These are phyloP conservation scores for Falco novaeseelandiae DNA, from an alignment of 2,797 vertebrate species.

Conservation along the genomic window DNA sequence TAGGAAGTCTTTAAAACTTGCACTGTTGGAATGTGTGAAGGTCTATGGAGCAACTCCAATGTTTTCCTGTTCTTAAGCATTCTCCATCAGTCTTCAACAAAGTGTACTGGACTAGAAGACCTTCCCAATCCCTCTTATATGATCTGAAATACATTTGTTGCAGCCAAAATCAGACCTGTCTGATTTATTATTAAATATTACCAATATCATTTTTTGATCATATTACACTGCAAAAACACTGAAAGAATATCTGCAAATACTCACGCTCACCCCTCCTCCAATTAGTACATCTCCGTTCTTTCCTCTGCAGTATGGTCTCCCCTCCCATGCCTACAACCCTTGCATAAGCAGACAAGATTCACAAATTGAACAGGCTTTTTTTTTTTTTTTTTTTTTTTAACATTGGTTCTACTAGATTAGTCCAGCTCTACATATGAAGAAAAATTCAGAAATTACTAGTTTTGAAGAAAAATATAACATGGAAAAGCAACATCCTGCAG, in stretches of 20 bases:
- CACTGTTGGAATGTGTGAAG: not conserved
- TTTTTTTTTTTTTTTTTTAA: not conserved
- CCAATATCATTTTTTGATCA: not conserved
- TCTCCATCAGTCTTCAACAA: not conserved
- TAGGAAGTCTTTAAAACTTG: not conserved
- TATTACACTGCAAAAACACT: not conserved
- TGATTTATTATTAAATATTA: not conserved
- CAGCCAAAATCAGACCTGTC: not conserved
- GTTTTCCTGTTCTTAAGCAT: not conserved
- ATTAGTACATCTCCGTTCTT: not conserved
- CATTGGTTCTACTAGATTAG: not conserved
- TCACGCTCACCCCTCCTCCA: not conserved
- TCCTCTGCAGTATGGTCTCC: not conserved
- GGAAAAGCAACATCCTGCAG: not conserved
- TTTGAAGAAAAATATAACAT: not conserved
- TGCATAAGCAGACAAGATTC: not conserved
- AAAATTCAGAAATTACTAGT: not conserved
- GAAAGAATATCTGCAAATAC: not conserved
- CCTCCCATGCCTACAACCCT: not conserved
- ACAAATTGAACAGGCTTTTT: not conserved
- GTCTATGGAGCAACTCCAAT: not conserved
- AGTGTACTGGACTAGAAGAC: not conserved
- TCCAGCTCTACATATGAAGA: not conserved
- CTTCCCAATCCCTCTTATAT: not conserved
- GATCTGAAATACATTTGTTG: not conserved